Evolutionary conservation across 2,113 vertebrate species (phyloP).

Genomic region (Pristiophorus japonicus): DNA sequence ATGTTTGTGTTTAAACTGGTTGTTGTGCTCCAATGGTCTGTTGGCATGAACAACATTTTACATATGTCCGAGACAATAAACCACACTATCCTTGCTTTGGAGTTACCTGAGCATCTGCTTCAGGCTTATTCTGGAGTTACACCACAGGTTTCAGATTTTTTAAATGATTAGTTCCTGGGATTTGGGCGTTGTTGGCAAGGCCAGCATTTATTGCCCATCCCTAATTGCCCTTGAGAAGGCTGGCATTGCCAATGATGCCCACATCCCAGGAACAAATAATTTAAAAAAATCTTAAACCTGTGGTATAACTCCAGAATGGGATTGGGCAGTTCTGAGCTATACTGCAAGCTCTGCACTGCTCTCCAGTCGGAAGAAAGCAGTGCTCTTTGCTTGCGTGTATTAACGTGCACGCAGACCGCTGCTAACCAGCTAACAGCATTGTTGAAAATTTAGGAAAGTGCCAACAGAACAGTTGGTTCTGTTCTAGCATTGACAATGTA

Average conservation of each 20-base stretch:
- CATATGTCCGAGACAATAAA: no score
- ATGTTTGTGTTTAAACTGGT: background rate
- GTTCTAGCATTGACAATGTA: background rate
- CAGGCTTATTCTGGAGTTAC: background rate
- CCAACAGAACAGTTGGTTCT: background rate
- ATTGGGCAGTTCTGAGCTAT: background rate
- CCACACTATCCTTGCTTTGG: background rate
- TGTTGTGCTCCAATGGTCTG: background rate
- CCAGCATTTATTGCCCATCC: no score
- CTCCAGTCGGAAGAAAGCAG: background rate
- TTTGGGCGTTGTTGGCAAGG: no score
- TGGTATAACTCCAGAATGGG: no score
- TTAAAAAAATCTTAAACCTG: no score
- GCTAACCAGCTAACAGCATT: background rate
- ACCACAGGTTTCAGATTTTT: background rate
- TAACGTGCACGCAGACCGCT: background rate
- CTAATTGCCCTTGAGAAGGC: no score
- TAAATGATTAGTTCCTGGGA: no score
- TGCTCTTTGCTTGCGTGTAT: background rate
- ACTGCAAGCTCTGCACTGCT: background rate
- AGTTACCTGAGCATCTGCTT: background rate
- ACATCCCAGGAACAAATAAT: no score
- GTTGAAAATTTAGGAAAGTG: background rate
- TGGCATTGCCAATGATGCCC: no score
- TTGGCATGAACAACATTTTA: background rate